A percentile compares a stretch with the other conserved stretches of the same genome.
These are phyloP conservation scores for Syrphus vitripennis DNA, from an alignment of 2,888 invertebrate species.

Conservation along the genomic window DNA sequence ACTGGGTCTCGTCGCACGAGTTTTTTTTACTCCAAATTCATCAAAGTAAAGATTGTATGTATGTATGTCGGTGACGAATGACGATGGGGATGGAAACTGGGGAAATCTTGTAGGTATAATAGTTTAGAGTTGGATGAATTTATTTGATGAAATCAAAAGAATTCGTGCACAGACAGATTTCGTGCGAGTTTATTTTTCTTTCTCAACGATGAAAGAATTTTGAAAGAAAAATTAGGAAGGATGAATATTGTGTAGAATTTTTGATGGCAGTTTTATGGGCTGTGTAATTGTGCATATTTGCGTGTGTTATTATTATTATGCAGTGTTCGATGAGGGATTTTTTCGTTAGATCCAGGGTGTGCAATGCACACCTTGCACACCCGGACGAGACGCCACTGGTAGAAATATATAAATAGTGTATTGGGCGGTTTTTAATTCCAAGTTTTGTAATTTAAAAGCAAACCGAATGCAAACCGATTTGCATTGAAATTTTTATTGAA, in stretches of 20 bases:
- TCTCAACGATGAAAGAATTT: background rate
- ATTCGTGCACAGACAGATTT: background rate
- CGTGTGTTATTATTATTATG: background rate
- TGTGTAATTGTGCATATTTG: background rate
- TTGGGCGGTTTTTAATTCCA: too few relatives aligned
- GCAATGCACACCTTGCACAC: conserved; percentile 1
- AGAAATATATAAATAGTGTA: too few relatives aligned
- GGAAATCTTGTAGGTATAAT: background rate
- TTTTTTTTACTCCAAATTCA: background rate
- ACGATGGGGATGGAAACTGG: background rate
- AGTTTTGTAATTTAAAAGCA: too few relatives aligned
- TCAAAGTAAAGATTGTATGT: background rate
- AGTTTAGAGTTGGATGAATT: background rate
- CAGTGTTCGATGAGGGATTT: background rate
- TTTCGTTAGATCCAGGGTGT: background rate
- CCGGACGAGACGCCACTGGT: background rate
- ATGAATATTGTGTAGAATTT: background rate
- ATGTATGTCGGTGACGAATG: background rate
- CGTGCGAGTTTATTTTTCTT: background rate
- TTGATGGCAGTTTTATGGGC: background rate
- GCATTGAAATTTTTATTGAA: too few relatives aligned
- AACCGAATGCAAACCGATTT: too few relatives aligned
- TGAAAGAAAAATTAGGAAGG: background rate
- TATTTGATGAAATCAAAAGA: too few relatives aligned
- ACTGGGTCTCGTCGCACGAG: background rate